These are phyloP conservation scores for Clamator glandarius DNA, from an alignment of 2,797 vertebrate species.

Conservation along the genomic window DNA sequence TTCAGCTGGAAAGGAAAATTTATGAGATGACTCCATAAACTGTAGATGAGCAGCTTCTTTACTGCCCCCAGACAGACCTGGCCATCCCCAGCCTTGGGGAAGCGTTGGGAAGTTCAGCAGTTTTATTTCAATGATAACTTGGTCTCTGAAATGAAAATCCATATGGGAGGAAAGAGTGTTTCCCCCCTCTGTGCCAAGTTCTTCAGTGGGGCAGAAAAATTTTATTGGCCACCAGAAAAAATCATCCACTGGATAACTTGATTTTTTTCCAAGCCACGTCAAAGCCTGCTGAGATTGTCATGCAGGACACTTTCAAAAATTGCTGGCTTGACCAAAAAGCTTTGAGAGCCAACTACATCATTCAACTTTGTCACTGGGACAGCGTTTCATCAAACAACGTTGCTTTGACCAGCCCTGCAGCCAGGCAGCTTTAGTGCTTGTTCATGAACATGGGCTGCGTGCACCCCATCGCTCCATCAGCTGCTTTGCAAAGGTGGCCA, in stretches of 20 bases:
- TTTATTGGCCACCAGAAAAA: not conserved
- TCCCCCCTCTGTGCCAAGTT: not conserved
- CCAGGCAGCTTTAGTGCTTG: not conserved
- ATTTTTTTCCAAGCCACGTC: not conserved
- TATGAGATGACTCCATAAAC: not conserved
- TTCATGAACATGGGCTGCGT: accelerated
- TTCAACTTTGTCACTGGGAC: not conserved
- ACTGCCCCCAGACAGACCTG: not conserved
- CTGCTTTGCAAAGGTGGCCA: not conserved
- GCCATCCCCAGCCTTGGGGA: not conserved
- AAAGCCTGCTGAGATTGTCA: not conserved
- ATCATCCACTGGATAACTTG: not conserved
- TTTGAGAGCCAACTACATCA: not conserved
- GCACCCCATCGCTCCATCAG: not conserved
- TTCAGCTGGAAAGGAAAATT: not conserved
- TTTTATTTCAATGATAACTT: not conserved
- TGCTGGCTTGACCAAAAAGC: not conserved
- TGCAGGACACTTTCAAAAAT: not conserved
- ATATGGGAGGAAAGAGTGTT: not conserved
- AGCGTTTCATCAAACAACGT: not conserved
- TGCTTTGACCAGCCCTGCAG: not conserved
- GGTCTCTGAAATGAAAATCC: not conserved
- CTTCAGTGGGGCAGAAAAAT: not conserved
- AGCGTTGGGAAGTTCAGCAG: not conserved
- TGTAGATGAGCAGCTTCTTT: not conserved